Conservation (phyloP, 2,888 invertebrate genomes). For the Byasa hedistus region DNA sequence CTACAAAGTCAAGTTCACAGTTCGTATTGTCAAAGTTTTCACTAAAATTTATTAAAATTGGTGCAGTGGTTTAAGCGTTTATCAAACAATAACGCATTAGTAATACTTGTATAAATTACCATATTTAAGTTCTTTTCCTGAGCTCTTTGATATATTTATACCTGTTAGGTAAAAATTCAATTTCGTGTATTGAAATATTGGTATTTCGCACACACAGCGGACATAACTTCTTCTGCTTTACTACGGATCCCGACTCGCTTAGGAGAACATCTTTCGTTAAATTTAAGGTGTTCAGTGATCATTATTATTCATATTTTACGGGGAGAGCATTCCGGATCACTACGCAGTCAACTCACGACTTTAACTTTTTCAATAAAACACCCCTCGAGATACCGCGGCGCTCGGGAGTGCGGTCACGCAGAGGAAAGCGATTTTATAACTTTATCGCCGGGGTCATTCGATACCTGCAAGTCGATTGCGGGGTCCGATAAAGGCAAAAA, state of each 20-base stretch:
- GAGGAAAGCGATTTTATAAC: conserved; percentile 73
- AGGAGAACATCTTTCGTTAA: conserved; percentile 2
- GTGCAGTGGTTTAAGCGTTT: too few relatives aligned
- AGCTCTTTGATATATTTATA: too few relatives aligned
- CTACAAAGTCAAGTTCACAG: too few relatives aligned
- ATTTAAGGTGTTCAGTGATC: conserved; percentile 33
- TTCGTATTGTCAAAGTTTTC: too few relatives aligned
- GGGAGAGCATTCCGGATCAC: conserved; percentile 46
- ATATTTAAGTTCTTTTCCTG: too few relatives aligned
- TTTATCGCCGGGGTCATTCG: conserved; percentile 62
- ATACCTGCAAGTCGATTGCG: conserved; percentile 53
- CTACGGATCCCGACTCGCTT: neutral
- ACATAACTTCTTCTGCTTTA: conserved; percentile 8
- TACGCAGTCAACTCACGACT: conserved; percentile 71
- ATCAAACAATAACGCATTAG: too few relatives aligned
- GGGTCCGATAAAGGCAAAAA: conserved; percentile 2
- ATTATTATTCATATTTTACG: conserved; percentile 75
- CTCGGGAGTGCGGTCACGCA: conserved; percentile 74
- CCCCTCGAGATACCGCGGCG: conserved; percentile 57
- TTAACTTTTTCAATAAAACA: conserved; percentile 78
- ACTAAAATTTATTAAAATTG: too few relatives aligned
- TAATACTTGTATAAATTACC: too few relatives aligned
- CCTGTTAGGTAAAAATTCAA: too few relatives aligned
- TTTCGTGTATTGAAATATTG: too few relatives aligned
- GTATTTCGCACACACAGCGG: neutral